Evolutionary conservation across 1,140 invertebrate species (phyloP).

Genomic region (Polyergus mexicanus): DNA sequence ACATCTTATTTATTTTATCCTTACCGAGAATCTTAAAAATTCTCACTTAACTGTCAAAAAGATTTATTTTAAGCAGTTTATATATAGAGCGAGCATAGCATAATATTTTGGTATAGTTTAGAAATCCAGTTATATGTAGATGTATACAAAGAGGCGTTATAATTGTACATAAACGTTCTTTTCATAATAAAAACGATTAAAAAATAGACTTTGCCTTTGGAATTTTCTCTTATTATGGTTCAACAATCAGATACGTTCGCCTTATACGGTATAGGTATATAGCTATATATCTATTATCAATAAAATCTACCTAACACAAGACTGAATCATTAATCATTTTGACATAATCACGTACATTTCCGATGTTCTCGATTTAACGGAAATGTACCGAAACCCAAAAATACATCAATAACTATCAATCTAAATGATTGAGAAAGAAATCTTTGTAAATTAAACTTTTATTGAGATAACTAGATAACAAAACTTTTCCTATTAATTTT

Average conservation of each 20-base stretch:
- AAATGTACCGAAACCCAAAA: not conserved
- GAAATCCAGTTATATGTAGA: constrained; percentile 66
- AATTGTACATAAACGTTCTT: constrained; percentile 77
- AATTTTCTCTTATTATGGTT: not conserved
- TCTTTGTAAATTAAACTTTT: not conserved
- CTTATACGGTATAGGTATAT: not conserved
- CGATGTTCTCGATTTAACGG: not conserved
- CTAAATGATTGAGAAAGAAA: not conserved
- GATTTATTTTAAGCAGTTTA: constrained; percentile 68
- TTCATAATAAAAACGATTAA: constrained; percentile 74
- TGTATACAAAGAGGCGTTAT: constrained; percentile 43
- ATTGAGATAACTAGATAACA: not conserved
- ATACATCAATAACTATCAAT: not conserved
- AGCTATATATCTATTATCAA: not conserved
- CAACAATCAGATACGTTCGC: not conserved
- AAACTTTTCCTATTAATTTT: not conserved
- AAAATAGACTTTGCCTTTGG: not conserved
- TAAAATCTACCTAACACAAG: not conserved
- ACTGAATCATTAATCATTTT: constrained; percentile 5
- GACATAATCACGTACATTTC: constrained; percentile 13
- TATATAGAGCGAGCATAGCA: constrained; percentile 55
- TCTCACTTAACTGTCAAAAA: constrained; percentile 66
- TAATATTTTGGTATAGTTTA: constrained; percentile 77
- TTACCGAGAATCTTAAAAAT: constrained; percentile 56
- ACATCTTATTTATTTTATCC: constrained; percentile 65